phyloP scores from a whole-genome alignment of 2,888 invertebrate species.

The Hypercompe scribonia region DNA sequence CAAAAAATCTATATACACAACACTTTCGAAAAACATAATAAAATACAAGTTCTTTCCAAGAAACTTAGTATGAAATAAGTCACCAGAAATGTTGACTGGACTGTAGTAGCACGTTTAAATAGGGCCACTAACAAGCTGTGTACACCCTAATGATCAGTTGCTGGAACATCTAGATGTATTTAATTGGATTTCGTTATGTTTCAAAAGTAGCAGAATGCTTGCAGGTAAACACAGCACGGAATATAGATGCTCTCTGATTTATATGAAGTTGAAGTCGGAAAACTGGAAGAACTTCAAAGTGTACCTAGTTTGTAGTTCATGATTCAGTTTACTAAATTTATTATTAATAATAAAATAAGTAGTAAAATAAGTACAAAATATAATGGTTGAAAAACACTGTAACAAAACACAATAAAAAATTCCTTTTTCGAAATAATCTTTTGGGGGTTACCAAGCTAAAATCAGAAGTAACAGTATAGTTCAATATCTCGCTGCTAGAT shows the following conservation, averaged over 20 bases:
- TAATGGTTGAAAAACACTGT: background rate
- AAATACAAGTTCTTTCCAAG: slow-evolving; percentile 37
- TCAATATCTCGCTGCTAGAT: too few species aligned
- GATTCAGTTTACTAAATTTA: background rate
- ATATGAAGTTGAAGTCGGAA: slow-evolving; percentile 45
- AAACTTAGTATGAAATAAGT: slow-evolving; percentile 56
- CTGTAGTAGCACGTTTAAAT: slow-evolving; percentile 66
- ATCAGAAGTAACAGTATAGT: too few species aligned
- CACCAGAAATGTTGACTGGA: slow-evolving; percentile 63
- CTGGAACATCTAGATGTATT: slow-evolving; percentile 83
- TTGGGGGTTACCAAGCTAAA: too few species aligned
- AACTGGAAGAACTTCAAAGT: slow-evolving; percentile 32
- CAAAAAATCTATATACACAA: background rate
- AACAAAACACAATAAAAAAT: too few species aligned
- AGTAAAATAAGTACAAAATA: background rate
- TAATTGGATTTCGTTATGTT: slow-evolving; percentile 81
- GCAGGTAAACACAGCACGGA: slow-evolving; percentile 76
- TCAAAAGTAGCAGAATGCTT: slow-evolving; percentile 62
- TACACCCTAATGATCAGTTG: slow-evolving; percentile 76
- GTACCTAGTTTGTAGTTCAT: background rate
- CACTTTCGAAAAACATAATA: slow-evolving; percentile 47
- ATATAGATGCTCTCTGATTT: slow-evolving; percentile 79
- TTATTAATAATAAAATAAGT: background rate
- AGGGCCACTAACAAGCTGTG: slow-evolving; percentile 69
- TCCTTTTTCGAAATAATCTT: too few species aligned